Conservation (phyloP, 2,113 vertebrate genomes). For the Orcinus orca region DNA sequence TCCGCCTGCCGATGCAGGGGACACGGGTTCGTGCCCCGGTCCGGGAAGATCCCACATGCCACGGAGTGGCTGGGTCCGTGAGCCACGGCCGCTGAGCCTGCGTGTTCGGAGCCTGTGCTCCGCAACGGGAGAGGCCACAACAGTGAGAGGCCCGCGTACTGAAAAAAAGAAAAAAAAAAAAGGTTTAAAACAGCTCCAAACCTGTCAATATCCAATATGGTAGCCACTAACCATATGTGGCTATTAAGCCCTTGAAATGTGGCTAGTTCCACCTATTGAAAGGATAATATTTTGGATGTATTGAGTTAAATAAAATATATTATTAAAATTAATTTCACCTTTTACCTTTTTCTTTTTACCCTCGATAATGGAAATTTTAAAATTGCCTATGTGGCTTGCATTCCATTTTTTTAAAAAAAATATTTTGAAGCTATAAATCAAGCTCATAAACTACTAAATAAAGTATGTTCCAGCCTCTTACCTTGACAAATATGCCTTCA, state of each 20-base stretch:
- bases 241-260: background rate
- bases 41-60: too few species aligned
- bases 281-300: background rate
- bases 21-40: too few species aligned
- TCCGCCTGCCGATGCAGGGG: too few species aligned
- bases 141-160: too few species aligned
- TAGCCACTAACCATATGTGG: background rate
- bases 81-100: too few species aligned
- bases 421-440: too few species aligned
- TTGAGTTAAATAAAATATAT: background rate
- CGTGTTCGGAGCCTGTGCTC: fast-evolving
- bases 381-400: background rate
- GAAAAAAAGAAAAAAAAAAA: background rate
- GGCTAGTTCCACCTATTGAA: background rate
- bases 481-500: too few species aligned
- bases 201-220: background rate
- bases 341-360: background rate
- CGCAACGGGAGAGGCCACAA: too few species aligned
- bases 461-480: too few species aligned
- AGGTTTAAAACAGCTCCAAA: background rate
- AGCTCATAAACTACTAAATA: too few species aligned
- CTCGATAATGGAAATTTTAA: background rate
- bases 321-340: background rate
- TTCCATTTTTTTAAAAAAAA: background rate
- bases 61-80: fast-evolving